Evolutionary conservation across 1,140 invertebrate species (phyloP).

Genomic region (Rhopalosiphum maidis): DNA sequence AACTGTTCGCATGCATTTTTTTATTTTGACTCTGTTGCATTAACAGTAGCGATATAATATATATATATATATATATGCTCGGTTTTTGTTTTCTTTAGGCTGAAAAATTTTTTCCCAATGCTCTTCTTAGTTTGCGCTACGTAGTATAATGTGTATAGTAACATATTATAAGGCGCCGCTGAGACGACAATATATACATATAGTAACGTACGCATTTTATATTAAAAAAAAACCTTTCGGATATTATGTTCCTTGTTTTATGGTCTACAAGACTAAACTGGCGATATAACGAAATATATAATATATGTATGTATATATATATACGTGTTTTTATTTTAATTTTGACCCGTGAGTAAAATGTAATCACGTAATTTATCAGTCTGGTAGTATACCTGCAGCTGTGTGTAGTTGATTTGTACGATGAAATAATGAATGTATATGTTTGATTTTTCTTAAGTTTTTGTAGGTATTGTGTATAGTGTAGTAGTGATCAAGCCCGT

Average conservation of each 20-base stretch:
- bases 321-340: not conserved
- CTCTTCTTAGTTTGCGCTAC: not conserved
- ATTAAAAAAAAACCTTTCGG: constrained; percentile 32
- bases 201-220: not conserved
- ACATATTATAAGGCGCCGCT: not conserved
- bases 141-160: not conserved
- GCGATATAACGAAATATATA: not conserved
- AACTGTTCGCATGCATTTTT: not conserved
- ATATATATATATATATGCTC: no score
- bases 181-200: not conserved
- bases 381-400: not conserved
- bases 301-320: not conserved
- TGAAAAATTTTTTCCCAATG: not conserved
- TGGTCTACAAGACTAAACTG: not conserved
- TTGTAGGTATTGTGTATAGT: not conserved
- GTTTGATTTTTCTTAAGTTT: not conserved
- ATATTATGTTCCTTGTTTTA: constrained; percentile 18
- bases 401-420: not conserved
- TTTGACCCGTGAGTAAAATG: not conserved
- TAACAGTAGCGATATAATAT: not conserved
- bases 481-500: not conserved
- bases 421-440: not conserved
- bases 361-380: not conserved
- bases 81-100: constrained; percentile 7
- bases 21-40: not conserved